Evolutionary conservation across 2,888 invertebrate genomes (phyloP).

Genomic region (Tenodera sinensis): DNA sequence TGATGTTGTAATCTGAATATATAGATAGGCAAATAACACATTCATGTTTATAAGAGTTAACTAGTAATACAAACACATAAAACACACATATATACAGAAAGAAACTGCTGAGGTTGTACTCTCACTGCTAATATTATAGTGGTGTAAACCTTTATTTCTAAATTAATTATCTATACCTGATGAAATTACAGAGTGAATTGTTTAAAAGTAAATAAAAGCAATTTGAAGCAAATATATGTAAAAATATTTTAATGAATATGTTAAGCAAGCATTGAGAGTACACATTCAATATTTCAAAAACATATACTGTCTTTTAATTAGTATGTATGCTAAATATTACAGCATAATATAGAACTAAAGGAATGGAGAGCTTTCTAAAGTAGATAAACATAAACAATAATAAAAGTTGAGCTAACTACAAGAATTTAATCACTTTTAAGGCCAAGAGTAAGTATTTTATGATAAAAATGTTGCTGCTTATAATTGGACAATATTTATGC

Average conservation of each 20-base stretch:
- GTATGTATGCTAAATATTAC: background rate
- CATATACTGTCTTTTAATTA: background rate
- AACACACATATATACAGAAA: background rate
- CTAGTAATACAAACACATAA: background rate
- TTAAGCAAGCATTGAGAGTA: background rate
- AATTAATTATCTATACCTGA: too few species aligned
- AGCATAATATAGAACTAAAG: background rate
- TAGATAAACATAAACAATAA: background rate
- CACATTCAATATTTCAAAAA: background rate
- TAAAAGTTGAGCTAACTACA: slow-evolving; percentile 7
- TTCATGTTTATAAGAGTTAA: background rate
- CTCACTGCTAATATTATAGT: background rate
- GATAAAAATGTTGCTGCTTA: background rate
- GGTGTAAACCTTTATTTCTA: too few species aligned
- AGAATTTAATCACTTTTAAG: background rate
- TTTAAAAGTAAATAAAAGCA: background rate
- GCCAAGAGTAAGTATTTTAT: slow-evolving; percentile 22
- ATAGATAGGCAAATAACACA: background rate
- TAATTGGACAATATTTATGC: slow-evolving; percentile 10
- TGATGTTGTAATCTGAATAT: background rate
- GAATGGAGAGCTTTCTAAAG: background rate
- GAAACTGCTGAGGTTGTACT: background rate
- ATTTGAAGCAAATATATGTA: background rate
- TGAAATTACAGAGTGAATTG: background rate
- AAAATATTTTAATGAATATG: background rate